Conservation (phyloP, 1,140 invertebrate species). For the Atta cephalotes region DNA sequence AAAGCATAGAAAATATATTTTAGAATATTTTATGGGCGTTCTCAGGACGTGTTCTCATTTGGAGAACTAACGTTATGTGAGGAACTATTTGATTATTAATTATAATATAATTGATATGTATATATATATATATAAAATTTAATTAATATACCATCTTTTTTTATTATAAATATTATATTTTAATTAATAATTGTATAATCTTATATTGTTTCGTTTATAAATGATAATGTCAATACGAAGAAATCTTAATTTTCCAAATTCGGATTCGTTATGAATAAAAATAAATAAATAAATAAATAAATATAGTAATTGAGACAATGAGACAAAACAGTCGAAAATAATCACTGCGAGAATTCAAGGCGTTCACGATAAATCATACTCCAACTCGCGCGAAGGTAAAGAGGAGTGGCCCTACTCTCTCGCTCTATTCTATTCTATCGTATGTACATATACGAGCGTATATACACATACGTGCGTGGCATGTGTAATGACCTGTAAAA, state of each 20-base stretch:
- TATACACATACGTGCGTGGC: slow-evolving; percentile 7
- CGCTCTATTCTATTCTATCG: slow-evolving; percentile 11
- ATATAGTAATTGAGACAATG: background rate
- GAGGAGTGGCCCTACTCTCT: slow-evolving; percentile 57
- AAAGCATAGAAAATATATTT: background rate
- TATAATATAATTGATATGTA: background rate
- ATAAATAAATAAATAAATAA: no score
- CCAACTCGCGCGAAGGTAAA: slow-evolving; percentile 45
- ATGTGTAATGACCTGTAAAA: slow-evolving; percentile 50
- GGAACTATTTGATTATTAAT: background rate
- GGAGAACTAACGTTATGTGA: background rate
- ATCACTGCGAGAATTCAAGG: slow-evolving; percentile 35
- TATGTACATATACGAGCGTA: background rate
- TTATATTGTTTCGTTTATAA: background rate
- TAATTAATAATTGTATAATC: background rate
- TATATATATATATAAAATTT: background rate
- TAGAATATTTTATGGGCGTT: no score
- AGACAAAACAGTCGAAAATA: slow-evolving; percentile 36
- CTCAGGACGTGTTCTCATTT: no score
- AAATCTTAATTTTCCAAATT: background rate
- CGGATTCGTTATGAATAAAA: background rate
- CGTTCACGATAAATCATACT: slow-evolving; percentile 32
- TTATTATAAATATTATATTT: no score
- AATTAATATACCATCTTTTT: no score
- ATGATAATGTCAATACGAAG: no score